Base-by-base conservation (phyloP, 1,140 invertebrate genomes). In the Cotesia chilonis region DNA sequence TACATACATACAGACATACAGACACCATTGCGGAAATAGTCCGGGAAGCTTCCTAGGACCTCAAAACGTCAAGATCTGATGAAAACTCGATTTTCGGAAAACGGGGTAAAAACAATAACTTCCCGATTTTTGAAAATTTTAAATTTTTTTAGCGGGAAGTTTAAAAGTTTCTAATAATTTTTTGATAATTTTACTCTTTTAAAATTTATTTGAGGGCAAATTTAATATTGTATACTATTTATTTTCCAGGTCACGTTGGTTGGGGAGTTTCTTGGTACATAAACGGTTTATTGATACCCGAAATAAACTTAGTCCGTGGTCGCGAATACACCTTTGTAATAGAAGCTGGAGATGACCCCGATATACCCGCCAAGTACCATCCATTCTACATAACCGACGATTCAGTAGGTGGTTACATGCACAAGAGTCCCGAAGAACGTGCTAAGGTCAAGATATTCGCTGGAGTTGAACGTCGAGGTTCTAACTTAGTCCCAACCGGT, bases 231-330 rank as follows among this genome's bases (percentile, higher is more conserved):
- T n/a, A 55, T 55, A 5, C 5, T 55, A n/a, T 9, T n/a, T 36
- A 9, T 20, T 14, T 74, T 47, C 2, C 37, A 95, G 95, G 95
- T 76, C 93, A 96, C 82, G 94, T 96, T 3, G 95, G 95, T 52
- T 97, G 95, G 95, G 95, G 96, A 54, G 94, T 97, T 76, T 92
- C 94, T 0, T 98, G 96, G 96, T 97, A 96, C 87, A 96, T 98
- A 76, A 98, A 98, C 83, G 97, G 97, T 0, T 89, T 98, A 0
- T 87, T 98, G 4, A 95, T 97, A 72, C 96, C 96, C 0, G 96
- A 96, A 87, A 93, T 98, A 70, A 94, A 96, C 77, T 93, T 98
- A 2, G 94, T 97, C 0, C 88, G 96, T 52, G 95, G 96, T 1
- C 92, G 91, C 80, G 95, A 92, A 7, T 98, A 98, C 81, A 96